Conservation (phyloP, 23 tunicate genomes). For the Trididemnum nubilum region DNA sequence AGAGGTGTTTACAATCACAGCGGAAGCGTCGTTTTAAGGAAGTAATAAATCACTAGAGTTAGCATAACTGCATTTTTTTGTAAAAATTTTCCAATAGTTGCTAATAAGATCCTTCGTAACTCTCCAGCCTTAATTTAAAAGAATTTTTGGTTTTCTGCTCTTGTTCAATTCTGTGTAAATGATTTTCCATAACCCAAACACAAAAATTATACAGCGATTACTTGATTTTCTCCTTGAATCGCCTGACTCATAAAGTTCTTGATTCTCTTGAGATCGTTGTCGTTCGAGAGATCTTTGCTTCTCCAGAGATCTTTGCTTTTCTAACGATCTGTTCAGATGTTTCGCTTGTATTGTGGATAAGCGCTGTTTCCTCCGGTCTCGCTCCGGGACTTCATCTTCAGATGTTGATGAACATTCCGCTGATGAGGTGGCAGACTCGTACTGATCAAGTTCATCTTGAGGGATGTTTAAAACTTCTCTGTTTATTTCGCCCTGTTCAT, state of each 20-base stretch:
- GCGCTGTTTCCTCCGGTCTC: neutral
- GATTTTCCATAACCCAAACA: no score
- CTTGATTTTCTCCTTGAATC: slow-evolving; percentile 21
- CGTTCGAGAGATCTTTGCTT: slow-evolving; percentile 12
- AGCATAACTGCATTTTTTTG: no score
- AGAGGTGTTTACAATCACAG: no score
- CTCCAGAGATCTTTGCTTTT: slow-evolving; percentile 13
- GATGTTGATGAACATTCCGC: slow-evolving; percentile 16
- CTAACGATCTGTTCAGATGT: slow-evolving; percentile 14
- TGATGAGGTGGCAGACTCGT: neutral
- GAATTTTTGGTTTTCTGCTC: no score
- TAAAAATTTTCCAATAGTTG: no score
- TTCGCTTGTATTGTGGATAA: slow-evolving; percentile 21
- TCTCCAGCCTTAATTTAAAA: no score
- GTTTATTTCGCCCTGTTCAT: slow-evolving; percentile 74
- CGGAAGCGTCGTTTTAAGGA: no score
- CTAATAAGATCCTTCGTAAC: no score
- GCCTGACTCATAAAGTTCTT: neutral
- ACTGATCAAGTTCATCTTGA: slow-evolving; percentile 38
- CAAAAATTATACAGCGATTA: no score
- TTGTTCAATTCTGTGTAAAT: no score
- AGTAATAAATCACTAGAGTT: no score
- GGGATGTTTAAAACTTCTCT: slow-evolving; percentile 90
- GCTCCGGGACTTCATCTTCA: slow-evolving; percentile 28
- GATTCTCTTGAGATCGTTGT: slow-evolving; percentile 3